Evolutionary conservation across 2,113 vertebrate genomes (phyloP).

Genomic region (Meleagris gallopavo): DNA sequence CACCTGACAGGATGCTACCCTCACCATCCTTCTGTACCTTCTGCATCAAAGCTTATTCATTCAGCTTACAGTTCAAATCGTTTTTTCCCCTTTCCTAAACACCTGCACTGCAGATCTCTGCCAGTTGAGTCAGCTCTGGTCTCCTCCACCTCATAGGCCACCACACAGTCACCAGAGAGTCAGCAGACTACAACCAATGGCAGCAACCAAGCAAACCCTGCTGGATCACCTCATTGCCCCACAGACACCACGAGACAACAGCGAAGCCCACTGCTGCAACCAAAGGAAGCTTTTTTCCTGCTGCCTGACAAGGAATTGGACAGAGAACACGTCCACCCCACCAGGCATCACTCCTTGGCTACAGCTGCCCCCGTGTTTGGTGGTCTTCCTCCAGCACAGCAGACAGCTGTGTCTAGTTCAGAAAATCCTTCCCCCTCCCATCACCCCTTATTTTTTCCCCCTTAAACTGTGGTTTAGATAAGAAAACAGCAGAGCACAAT

Average conservation of each 20-base stretch:
- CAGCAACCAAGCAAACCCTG: background rate
- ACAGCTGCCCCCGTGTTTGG: fast-evolving
- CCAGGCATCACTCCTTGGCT: fast-evolving
- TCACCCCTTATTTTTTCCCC: background rate
- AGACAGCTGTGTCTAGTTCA: background rate
- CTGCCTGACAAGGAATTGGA: background rate
- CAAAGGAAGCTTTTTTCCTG: background rate
- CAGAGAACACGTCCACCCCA: background rate
- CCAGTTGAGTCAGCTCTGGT: background rate
- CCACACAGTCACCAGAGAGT: background rate
- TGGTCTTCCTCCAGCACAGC: background rate
- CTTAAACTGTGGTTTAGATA: background rate
- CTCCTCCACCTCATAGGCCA: background rate
- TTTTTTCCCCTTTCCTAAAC: background rate
- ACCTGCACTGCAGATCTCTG: background rate
- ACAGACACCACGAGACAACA: fast-evolving
- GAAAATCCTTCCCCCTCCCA: background rate
- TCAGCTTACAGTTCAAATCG: background rate
- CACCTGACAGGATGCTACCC: background rate
- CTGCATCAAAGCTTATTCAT: background rate
- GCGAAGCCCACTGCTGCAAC: fast-evolving
- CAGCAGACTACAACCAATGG: fast-evolving
- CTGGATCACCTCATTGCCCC: background rate
- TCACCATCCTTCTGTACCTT: background rate
- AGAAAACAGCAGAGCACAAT: fast-evolving